Evolutionary conservation across 2,797 vertebrate genomes (phyloP).

Genomic region (Siniperca scherzeri): DNA sequence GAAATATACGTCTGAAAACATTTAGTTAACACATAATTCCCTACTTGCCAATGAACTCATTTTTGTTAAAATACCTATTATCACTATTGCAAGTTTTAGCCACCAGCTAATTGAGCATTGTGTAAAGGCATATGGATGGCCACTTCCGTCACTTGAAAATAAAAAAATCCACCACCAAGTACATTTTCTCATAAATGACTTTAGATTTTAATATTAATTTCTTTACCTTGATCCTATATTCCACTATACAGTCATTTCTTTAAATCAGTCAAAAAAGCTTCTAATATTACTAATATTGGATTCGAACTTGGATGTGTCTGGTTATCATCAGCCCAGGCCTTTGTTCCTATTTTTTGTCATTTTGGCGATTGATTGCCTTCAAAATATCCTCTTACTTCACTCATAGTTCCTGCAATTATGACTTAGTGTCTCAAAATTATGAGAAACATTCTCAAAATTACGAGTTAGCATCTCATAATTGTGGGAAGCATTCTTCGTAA

Average conservation of each 20-base stretch:
- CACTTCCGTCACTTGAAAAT: neutral
- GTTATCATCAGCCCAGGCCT: neutral
- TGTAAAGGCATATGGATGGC: neutral
- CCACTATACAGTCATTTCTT: too few species aligned
- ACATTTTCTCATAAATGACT: neutral
- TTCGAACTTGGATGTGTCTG: neutral
- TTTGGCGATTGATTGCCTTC: neutral
- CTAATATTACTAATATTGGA: neutral
- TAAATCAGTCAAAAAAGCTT: neutral
- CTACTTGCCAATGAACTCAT: too few species aligned
- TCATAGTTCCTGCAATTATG: neutral
- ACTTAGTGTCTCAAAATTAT: neutral
- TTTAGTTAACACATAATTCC: neutral
- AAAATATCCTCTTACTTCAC: neutral
- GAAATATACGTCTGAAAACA: neutral
- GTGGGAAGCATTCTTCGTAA: neutral
- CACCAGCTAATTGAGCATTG: neutral
- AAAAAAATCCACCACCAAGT: too few species aligned
- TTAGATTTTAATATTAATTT: neutral
- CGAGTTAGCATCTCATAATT: too few species aligned
- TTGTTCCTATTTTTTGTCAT: neutral
- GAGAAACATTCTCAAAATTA: neutral
- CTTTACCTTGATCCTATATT: neutral
- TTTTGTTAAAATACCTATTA: neutral
- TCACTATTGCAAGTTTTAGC: neutral